Evolutionary conservation across 2,888 invertebrate genomes (phyloP).

Genomic region (Glomeris marginata): DNA sequence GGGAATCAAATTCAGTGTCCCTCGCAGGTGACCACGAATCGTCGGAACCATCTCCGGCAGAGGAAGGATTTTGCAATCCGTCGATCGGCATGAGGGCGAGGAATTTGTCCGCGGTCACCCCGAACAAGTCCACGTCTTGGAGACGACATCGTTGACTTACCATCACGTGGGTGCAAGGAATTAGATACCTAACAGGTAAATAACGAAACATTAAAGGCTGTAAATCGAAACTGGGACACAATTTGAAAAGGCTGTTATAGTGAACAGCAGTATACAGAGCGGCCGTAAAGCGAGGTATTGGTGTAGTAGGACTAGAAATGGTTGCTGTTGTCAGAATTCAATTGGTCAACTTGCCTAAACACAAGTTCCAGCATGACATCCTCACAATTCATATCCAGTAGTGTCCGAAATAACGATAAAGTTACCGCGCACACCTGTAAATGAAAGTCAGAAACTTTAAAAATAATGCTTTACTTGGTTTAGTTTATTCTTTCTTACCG

Average conservation of each 20-base stretch:
- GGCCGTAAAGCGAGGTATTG: no score
- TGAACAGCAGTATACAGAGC: neutral
- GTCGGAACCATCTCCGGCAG: constrained; percentile 21
- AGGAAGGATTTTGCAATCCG: constrained; percentile 19
- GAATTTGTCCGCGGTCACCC: constrained; percentile 58
- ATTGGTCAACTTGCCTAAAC: constrained; percentile 36
- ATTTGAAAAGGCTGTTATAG: neutral
- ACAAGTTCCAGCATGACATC: constrained; percentile 87
- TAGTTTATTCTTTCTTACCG: constrained; percentile 50
- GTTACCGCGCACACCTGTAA: constrained; percentile 59
- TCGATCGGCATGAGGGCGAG: constrained; percentile 52
- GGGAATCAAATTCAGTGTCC: neutral
- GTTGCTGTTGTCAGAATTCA: no score
- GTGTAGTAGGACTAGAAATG: no score
- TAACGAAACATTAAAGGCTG: no score
- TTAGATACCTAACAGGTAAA: constrained; percentile 46
- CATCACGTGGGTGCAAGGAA: constrained; percentile 65
- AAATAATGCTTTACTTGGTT: no score
- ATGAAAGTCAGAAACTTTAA: constrained; percentile 17
- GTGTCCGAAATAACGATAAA: constrained; percentile 73
- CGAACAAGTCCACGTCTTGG: constrained; percentile 53
- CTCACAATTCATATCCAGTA: constrained; percentile 84
- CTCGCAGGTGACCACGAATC: constrained; percentile 25
- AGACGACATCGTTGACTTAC: constrained; percentile 58
- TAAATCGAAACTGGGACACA: neutral